These are phyloP conservation scores for Aphelenchoides fujianensis DNA, from an alignment of 1,140 invertebrate species.

Conservation along the genomic window DNA sequence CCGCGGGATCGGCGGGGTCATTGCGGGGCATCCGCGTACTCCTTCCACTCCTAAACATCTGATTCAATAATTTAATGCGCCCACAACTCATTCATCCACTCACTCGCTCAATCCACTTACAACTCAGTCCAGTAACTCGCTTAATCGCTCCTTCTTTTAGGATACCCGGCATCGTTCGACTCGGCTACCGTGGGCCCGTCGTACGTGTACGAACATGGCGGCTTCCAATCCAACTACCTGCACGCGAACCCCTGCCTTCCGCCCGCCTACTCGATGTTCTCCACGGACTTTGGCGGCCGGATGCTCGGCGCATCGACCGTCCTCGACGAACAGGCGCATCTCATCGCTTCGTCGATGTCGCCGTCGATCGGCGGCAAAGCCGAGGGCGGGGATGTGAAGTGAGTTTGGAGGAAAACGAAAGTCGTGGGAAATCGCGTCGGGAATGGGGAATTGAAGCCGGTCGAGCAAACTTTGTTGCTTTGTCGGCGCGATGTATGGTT, in stretches of 20 bases:
- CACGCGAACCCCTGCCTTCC: background rate
- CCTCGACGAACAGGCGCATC: background rate
- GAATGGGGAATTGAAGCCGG: background rate
- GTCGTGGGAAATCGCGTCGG: too few relatives aligned
- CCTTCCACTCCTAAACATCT: too few relatives aligned
- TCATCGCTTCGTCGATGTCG: slow-evolving; percentile 2
- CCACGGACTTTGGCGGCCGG: background rate
- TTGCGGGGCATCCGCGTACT: too few relatives aligned
- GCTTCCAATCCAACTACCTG: slow-evolving; percentile 6
- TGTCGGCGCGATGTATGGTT: too few relatives aligned
- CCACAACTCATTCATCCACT: too few relatives aligned
- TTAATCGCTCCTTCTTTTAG: too few relatives aligned
- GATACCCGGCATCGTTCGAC: slow-evolving; percentile 5
- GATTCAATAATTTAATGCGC: too few relatives aligned
- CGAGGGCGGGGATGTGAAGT: slow-evolving; percentile 17
- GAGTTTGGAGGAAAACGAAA: too few relatives aligned
- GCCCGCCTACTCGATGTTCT: slow-evolving; percentile 7
- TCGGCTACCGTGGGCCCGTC: slow-evolving; percentile 5
- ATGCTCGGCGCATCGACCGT: background rate
- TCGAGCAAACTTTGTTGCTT: background rate
- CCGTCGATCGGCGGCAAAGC: background rate
- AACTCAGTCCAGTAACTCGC: too few relatives aligned
- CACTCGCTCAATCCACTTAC: too few relatives aligned
- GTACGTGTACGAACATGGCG: slow-evolving; percentile 8
- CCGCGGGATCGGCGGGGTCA: too few relatives aligned